Percentiles rank a stretch among this genome's conserved stretches.
phyloP scores from a whole-genome alignment of 2,888 invertebrate genomes.

The Agrotis puta region DNA sequence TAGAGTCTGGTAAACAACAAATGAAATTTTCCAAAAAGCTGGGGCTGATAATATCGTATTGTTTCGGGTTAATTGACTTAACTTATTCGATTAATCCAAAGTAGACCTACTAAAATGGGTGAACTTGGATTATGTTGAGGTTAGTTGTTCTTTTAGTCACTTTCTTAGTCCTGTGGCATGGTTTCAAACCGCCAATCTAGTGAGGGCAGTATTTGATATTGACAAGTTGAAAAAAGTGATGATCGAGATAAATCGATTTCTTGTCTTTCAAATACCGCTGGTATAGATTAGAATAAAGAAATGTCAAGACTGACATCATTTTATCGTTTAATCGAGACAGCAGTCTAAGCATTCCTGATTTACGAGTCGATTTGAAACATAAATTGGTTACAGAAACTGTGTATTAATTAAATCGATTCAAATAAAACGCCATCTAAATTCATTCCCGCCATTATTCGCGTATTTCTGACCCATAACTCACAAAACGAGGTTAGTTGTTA shows the following conservation, averaged over 20 bases:
- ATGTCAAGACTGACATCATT: not conserved
- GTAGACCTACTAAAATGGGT: slow-evolving; percentile 4
- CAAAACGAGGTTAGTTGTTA: slow-evolving; percentile 37
- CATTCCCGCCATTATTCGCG: slow-evolving; percentile 30
- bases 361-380: slow-evolving; percentile 3
- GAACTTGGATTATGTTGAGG: slow-evolving; percentile 1
- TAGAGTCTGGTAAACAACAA: slow-evolving; percentile 64
- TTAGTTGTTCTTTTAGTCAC: slow-evolving; percentile 17
- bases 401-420: slow-evolving; percentile 2
- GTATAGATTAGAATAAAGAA: not conserved
- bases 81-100: slow-evolving; percentile 35
- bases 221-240: slow-evolving; percentile 15
- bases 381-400: slow-evolving; percentile 3
- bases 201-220: not conserved
- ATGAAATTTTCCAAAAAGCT: slow-evolving; percentile 59
- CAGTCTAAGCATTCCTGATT: too few relatives aligned
- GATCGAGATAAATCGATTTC: slow-evolving; percentile 2
- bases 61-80: slow-evolving; percentile 48
- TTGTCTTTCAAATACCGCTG: not conserved
- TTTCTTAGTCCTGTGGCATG: slow-evolving; percentile 11
- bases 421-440: slow-evolving; percentile 29
- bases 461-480: slow-evolving; percentile 22
- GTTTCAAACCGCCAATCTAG: not conserved
- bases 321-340: not conserved
- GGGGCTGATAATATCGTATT: slow-evolving; percentile 44